Percentiles rank a stretch among this genome's conserved stretches.
phyloP scores from a whole-genome alignment of 37 sponge, comb jelly and placozoan genomes.

The Cliona cf. orientalis region DNA sequence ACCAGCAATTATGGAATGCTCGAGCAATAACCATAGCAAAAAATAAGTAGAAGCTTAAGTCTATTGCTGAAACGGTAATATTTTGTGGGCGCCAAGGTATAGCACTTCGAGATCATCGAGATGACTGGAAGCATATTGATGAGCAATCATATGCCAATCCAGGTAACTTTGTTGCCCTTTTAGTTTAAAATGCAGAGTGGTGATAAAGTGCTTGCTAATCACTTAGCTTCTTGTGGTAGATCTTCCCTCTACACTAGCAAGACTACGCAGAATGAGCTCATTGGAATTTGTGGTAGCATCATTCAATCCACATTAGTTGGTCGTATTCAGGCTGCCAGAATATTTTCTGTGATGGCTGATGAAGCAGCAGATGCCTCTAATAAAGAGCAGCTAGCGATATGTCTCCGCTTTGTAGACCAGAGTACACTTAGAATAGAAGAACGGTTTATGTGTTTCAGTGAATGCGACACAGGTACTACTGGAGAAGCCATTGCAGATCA shows the following conservation, averaged over 20 bases:
- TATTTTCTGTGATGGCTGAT: slow-evolving; percentile 27
- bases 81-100: slow-evolving; percentile 61
- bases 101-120: slow-evolving; percentile 63
- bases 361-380: slow-evolving; percentile 37
- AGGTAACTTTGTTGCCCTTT: too few relatives aligned
- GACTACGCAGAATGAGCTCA: slow-evolving; percentile 49
- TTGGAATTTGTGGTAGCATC: slow-evolving; percentile 13
- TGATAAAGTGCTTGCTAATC: slow-evolving; percentile 45
- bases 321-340: slow-evolving; percentile 17
- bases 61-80: slow-evolving; percentile 61
- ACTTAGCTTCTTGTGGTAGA: slow-evolving; percentile 24
- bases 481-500: slow-evolving; percentile 55
- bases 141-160: too few relatives aligned
- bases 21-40: slow-evolving; percentile 14
- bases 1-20: slow-evolving; percentile 33
- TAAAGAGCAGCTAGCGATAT: slow-evolving; percentile 23
- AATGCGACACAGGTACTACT: slow-evolving; percentile 40
- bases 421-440: slow-evolving; percentile 21
- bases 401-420: slow-evolving; percentile 1
- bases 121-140: slow-evolving; percentile 29
- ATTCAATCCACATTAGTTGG: slow-evolving; percentile 21
- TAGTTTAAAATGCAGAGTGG: slow-evolving; percentile 34
- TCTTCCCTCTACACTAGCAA: slow-evolving; percentile 51
- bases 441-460: slow-evolving; percentile 33
- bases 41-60: slow-evolving; percentile 45